Evolutionary conservation across 2,888 invertebrate species (phyloP).

Genomic region (Deilephila porcellus): DNA sequence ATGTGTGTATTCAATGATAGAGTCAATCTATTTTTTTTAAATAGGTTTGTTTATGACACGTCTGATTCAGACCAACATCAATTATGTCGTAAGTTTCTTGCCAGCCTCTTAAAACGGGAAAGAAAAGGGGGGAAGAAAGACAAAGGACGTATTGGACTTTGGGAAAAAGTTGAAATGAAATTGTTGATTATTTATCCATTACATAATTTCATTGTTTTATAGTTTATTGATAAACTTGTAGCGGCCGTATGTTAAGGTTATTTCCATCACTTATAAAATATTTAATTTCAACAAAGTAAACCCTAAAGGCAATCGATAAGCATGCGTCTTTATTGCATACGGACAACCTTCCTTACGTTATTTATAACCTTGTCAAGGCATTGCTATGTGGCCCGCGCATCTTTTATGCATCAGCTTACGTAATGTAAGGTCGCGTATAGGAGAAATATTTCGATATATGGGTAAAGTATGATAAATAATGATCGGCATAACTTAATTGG

Average conservation of each 20-base stretch:
- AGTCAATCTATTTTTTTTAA: too few species aligned
- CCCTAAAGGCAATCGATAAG: background rate
- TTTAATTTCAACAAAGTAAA: background rate
- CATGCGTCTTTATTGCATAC: background rate
- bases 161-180: background rate
- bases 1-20: too few species aligned
- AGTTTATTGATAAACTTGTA: background rate
- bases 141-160: too few species aligned
- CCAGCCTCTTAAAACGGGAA: too few species aligned
- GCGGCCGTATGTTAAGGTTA: background rate
- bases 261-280: background rate
- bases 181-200: background rate
- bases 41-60: too few species aligned
- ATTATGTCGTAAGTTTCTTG: too few species aligned
- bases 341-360: slow-evolving; percentile 12
- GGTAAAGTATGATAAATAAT: too few species aligned
- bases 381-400: slow-evolving; percentile 15
- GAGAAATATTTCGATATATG: slow-evolving; percentile 1
- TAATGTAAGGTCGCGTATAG: slow-evolving; percentile 1
- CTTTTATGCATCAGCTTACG: slow-evolving; percentile 25
- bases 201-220: too few species aligned
- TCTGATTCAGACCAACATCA: too few species aligned
- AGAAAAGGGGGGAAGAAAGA: too few species aligned
- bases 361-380: slow-evolving; percentile 26
- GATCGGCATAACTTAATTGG: too few species aligned